A percentile compares a stretch with the other conserved stretches of the same genome.
phyloP scores from a whole-genome alignment of 2,888 invertebrate species.

The Hedya salicella region DNA sequence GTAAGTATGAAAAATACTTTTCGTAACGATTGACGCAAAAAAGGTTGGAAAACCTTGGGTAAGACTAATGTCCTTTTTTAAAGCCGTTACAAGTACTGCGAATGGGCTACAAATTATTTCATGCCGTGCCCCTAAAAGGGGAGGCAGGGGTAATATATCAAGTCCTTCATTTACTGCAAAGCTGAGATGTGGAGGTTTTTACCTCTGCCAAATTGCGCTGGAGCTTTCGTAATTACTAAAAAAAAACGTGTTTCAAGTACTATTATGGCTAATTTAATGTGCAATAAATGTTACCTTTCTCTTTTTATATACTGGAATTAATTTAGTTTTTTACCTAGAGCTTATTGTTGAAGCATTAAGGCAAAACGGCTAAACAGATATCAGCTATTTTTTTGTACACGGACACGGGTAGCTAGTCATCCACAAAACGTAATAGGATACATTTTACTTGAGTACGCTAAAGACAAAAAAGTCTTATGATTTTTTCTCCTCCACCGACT shows the following conservation, averaged over 20 bases:
- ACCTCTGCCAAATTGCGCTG: conserved; percentile 13
- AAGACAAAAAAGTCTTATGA: too few species aligned
- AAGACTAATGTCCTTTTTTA: conserved; percentile 12
- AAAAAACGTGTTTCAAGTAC: conserved; percentile 4
- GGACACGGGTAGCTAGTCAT: too few species aligned
- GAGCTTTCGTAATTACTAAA: conserved; percentile 20
- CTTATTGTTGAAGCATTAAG: too few species aligned
- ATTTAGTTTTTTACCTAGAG: neutral
- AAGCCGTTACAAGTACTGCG: conserved; percentile 28
- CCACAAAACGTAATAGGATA: too few species aligned
- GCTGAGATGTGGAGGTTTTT: conserved; percentile 26
- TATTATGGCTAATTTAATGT: conserved; percentile 6
- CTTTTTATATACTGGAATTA: neutral
- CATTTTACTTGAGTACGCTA: too few species aligned
- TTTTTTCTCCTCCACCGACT: too few species aligned
- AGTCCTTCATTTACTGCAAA: conserved; percentile 25
- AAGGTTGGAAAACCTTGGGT: neutral
- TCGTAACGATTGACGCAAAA: neutral
- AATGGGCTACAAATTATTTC: conserved; percentile 43
- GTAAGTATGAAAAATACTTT: too few species aligned
- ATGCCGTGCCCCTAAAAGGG: conserved; percentile 25
- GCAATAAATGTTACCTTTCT: neutral
- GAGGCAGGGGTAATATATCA: conserved; percentile 37
- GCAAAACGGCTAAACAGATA: too few species aligned
- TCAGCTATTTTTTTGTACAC: too few species aligned